Percentiles rank a stretch among this genome's conserved stretches.
Conservation (phyloP, 2,888 invertebrate genomes). For the Fragum whitleyi region DNA sequence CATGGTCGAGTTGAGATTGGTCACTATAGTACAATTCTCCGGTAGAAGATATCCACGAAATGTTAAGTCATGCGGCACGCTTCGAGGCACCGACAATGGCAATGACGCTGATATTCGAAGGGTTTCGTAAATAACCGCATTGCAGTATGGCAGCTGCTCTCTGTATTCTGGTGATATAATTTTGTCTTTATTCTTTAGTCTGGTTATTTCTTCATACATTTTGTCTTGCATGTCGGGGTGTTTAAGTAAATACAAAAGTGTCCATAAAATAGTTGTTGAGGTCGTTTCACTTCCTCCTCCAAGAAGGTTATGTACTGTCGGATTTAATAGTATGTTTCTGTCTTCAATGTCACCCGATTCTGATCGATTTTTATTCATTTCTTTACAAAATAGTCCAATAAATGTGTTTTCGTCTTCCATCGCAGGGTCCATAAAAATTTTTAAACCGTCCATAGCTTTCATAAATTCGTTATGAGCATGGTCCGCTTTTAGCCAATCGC, state of each 20-base stretch:
- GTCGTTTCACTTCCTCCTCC: slow-evolving; percentile 39
- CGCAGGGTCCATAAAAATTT: background rate
- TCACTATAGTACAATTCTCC: slow-evolving; percentile 66
- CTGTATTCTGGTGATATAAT: background rate
- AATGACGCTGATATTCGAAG: slow-evolving; percentile 38
- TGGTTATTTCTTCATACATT: slow-evolving; percentile 30
- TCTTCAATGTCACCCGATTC: background rate
- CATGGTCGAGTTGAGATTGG: slow-evolving; percentile 71
- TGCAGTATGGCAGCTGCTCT: slow-evolving; percentile 27
- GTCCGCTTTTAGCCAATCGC: background rate
- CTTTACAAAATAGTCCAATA: background rate
- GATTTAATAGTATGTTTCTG: too few relatives aligned
- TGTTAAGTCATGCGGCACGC: slow-evolving; percentile 68
- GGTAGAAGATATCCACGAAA: slow-evolving; percentile 79
- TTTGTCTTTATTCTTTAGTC: background rate
- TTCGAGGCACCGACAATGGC: slow-evolving; percentile 68
- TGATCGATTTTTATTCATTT: background rate
- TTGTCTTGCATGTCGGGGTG: slow-evolving; percentile 33
- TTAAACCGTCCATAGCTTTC: background rate
- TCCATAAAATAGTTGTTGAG: slow-evolving; percentile 20
- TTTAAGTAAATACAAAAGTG: slow-evolving; percentile 21
- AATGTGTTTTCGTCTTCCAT: background rate
- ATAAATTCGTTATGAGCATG: too few relatives aligned
- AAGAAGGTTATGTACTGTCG: slow-evolving; percentile 10
- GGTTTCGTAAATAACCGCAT: slow-evolving; percentile 31